These are phyloP conservation scores for Vesta saturnalis DNA, from an alignment of 2,888 invertebrate genomes.

Conservation along the genomic window DNA sequence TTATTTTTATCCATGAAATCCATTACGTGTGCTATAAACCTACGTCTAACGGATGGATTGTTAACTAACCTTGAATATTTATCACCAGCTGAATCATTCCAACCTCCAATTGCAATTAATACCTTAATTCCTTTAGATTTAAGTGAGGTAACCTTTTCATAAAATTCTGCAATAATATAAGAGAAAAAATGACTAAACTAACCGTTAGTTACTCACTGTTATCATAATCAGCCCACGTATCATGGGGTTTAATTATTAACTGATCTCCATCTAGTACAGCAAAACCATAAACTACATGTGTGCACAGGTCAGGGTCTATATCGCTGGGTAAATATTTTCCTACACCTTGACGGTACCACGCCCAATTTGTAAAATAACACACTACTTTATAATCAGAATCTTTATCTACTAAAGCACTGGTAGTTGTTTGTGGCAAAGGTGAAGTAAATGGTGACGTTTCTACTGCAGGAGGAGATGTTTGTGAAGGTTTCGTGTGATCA, in stretches of 20 bases:
- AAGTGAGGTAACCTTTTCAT: slow-evolving; percentile 82
- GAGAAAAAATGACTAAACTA: background rate
- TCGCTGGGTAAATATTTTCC: slow-evolving; percentile 85
- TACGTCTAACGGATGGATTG: slow-evolving; percentile 73
- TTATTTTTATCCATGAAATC: slow-evolving; percentile 81
- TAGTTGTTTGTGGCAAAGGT: slow-evolving; percentile 37
- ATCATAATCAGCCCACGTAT: slow-evolving; percentile 89
- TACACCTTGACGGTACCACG: slow-evolving; percentile 87
- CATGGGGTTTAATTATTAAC: slow-evolving; percentile 84
- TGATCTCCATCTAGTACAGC: slow-evolving; percentile 83
- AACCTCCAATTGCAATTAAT: slow-evolving; percentile 90
- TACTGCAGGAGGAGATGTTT: slow-evolving; percentile 16
- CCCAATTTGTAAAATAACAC: slow-evolving; percentile 95
- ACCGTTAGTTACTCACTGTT: slow-evolving; percentile 85
- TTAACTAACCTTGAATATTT: slow-evolving; percentile 88
- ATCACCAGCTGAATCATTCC: slow-evolving; percentile 93
- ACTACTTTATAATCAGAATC: slow-evolving; percentile 75
- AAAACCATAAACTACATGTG: slow-evolving; percentile 93
- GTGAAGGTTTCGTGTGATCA: background rate
- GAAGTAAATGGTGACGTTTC: slow-evolving; percentile 37
- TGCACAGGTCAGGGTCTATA: slow-evolving; percentile 86
- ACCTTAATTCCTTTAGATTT: slow-evolving; percentile 81
- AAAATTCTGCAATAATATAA: slow-evolving; percentile 73
- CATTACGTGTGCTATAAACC: slow-evolving; percentile 78
- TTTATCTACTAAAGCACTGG: slow-evolving; percentile 47